Base-by-base conservation (phyloP, 2,113 vertebrate genomes). In the Butastur rufipennis region DNA sequence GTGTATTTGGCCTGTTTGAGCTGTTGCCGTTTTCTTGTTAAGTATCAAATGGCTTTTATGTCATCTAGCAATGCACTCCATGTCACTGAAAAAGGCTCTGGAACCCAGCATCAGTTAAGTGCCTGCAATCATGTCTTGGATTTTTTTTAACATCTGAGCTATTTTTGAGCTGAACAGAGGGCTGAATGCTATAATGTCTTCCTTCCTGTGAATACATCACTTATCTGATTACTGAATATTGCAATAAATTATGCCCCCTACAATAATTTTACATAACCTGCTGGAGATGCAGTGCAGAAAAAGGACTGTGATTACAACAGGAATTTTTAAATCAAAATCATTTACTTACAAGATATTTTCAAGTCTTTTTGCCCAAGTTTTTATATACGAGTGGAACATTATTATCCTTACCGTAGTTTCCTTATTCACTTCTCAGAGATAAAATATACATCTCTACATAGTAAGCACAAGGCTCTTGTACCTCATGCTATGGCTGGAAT, bases 201-300 rank as follows among this genome's bases (percentile, higher is more conserved):
- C 66, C 95, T 94, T 87, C 93, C 95, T 90, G 78, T 93, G 90
- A 95, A 95, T 86, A 88, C 45, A 70, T 74, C 66, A 93, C 92
- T 96, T 93, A 92, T 66, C 90, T 97, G 96, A 96, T 96, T 96
- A 97, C 81, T 70, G 63, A 96, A 86, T 92, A 88, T 86, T 86
- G 85, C 53, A 56, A 92, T 83, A 90, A 90, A 96, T 95, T 83
- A 83, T 91, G 70, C 36, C 45, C 84, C 62, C 81, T 77, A 48
- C 48, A 36, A 83, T 62, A 92, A 80, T 92, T 96, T 88, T 77
- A 77, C 53, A 15, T 82, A 88, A 61, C 78, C 26, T 80, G 48
- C 86, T 95, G 68, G 50, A 86, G 80, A 53, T 66, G 59, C 13
- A 70, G 71, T 1, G 4, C 6, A 31, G 36, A 82, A 94, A 90